Evolutionary conservation across 2,888 invertebrate species (phyloP).

Genomic region (Clivina fossor): DNA sequence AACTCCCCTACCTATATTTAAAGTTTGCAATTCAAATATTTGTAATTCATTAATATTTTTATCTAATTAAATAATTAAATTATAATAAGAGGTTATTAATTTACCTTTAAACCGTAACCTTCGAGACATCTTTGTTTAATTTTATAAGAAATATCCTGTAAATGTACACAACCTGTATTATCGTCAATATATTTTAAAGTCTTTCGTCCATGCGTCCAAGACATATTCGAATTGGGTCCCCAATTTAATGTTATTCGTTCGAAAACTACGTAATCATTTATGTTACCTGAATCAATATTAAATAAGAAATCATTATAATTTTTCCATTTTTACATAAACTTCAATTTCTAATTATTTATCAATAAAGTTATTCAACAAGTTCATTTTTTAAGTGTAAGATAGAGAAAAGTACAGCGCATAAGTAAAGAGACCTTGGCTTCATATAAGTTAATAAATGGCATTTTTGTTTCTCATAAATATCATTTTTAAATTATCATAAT

Average conservation of each 20-base stretch:
- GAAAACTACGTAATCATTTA: constrained; percentile 75
- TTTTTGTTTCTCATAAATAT: too few relatives aligned
- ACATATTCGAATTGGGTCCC: constrained; percentile 71
- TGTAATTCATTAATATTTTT: background rate
- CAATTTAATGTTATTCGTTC: constrained; percentile 82
- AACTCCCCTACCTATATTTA: too few relatives aligned
- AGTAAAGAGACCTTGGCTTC: too few relatives aligned
- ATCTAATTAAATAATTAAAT: background rate
- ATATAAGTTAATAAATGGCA: too few relatives aligned
- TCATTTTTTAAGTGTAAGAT: too few relatives aligned
- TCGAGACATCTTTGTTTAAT: constrained; percentile 71
- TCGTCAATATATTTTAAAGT: constrained; percentile 63
- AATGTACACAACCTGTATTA: constrained; percentile 56
- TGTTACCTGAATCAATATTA: constrained; percentile 54
- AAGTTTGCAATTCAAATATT: too few relatives aligned
- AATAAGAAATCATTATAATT: constrained; percentile 54
- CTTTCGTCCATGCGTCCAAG: constrained; percentile 75
- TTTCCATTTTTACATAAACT: background rate
- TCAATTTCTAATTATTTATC: too few relatives aligned
- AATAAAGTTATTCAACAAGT: too few relatives aligned
- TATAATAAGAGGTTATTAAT: constrained; percentile 22
- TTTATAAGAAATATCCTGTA: constrained; percentile 71
- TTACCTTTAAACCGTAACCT: constrained; percentile 80
- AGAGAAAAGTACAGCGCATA: too few relatives aligned
- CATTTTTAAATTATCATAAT: too few relatives aligned